Evolutionary conservation across 2,888 invertebrate genomes (phyloP).

Genomic region (Tineola bisselliella): DNA sequence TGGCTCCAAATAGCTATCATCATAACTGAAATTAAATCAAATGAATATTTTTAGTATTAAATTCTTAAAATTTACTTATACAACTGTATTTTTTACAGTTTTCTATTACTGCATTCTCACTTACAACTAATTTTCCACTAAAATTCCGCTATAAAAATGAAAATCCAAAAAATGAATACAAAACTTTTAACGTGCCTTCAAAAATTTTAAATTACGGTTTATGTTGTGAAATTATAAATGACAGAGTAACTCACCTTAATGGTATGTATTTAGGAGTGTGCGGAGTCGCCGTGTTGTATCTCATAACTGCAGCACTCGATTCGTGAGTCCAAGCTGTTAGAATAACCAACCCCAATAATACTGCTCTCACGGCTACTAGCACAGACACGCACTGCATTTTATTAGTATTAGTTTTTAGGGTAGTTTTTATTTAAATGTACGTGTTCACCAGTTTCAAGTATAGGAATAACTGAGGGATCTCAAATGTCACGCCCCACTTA

Average conservation of each 20-base stretch:
- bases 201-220: no score
- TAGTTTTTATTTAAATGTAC: conserved; percentile 13
- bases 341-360: conserved; percentile 42
- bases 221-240: no score
- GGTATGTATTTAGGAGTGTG: conserved; percentile 54
- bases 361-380: conserved; percentile 38
- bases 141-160: no score
- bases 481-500: conserved; percentile 41
- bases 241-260: conserved; percentile 49
- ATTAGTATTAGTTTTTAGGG: background rate
- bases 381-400: conserved; percentile 18
- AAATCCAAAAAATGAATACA: no score
- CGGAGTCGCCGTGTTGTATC: conserved; percentile 55
- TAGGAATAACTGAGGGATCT: conserved; percentile 38
- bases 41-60: background rate
- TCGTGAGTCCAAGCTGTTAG: conserved; percentile 18
- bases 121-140: no score
- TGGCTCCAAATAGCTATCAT: background rate
- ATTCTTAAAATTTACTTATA: background rate
- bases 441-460: conserved; percentile 33
- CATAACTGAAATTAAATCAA: background rate
- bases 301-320: conserved; percentile 32
- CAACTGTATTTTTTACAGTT: background rate
- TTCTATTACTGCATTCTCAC: no score
- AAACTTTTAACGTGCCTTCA: no score